Percentiles rank a stretch among this genome's conserved stretches.
These are phyloP conservation scores for Pharmacophagus antenor DNA, from an alignment of 2,888 invertebrate species.

Conservation along the genomic window DNA sequence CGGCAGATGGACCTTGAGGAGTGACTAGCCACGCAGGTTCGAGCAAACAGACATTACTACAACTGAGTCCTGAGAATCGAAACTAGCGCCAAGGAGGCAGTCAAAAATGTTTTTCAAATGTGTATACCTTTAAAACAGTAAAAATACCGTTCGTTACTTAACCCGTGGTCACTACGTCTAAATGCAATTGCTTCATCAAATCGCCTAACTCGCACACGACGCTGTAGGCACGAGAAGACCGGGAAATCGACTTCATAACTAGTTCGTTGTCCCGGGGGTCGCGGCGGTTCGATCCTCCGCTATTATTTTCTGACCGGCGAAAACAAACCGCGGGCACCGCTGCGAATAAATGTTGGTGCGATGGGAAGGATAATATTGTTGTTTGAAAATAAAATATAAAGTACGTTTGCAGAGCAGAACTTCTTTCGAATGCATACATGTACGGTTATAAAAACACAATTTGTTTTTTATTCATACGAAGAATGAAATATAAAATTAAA, in stretches of 20 bases:
- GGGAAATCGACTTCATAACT: conserved; percentile 39
- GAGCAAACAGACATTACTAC: no score
- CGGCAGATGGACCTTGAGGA: no score
- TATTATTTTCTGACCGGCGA: conserved; percentile 15
- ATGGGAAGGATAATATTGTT: background rate
- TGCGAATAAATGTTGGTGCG: conserved; percentile 15
- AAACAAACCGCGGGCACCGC: conserved; percentile 31
- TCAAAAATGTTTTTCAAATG: no score
- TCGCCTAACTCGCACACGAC: conserved; percentile 39
- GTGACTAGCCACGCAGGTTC: no score
- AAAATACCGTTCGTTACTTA: background rate
- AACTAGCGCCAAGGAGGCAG: no score
- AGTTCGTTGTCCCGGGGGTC: conserved; percentile 40
- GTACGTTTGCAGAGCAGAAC: background rate
- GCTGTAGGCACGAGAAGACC: conserved; percentile 40
- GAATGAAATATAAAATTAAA: no score
- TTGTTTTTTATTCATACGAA: no score
- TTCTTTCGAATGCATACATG: no score
- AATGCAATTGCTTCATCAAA: conserved; percentile 48
- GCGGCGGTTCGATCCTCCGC: conserved; percentile 31
- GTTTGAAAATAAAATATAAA: background rate
- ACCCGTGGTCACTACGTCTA: conserved; percentile 36
- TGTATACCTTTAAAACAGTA: no score
- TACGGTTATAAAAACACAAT: no score
- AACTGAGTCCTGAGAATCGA: no score